Evolutionary conservation across 2,797 vertebrate genomes (phyloP), one percentile per base, ranked within the genome.

Genomic region (Sylvilagus floridanus): DNA sequence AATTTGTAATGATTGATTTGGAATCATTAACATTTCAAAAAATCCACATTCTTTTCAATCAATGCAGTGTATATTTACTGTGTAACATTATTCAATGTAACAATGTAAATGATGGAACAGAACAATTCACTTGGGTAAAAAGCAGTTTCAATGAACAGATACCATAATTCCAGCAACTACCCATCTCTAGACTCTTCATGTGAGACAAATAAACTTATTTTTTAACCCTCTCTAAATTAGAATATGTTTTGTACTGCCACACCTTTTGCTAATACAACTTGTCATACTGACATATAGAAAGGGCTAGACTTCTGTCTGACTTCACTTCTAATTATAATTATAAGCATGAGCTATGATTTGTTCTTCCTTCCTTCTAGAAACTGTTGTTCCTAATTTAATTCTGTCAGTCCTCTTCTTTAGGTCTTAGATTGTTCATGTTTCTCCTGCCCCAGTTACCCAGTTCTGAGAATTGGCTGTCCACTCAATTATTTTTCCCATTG

Each of bases 11-110:
- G 42, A 8, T 22, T 60, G 69, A 22, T 60, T 88, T 96, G 91
- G 28, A 95, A 92, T 75, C 66, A 32, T 69, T 83, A 82, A 91
- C 84, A 81, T 85, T 65, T 76, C 66, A 60, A 88, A 66, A 77
- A 78, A 72, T 71, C 26, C 73, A 1, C 32, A 10, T 6, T 50
- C 75, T 47, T 92, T 92, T 72, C 26, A 69, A 52, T 92, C 28
- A 88, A 71, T 88, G 50, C 1, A 66, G 22, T 26, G 57, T 52
- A 2, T 65, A n/a, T 83, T 90, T 85, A n/a, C 17, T 92, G 14
- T 22, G 42, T 42, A 42, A 42, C 42, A 42, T 42, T 42, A 42
- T 42, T 42, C 42, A 42, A 42, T 35, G 42, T 42, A 11, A 19
- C 77, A 65, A 57, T 12, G 10, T 9, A 68, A 88, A 84, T 17